A percentile compares a stretch with the other conserved stretches of the same genome.
Evolutionary conservation across 2,888 invertebrate species (phyloP).

Genomic region (Mallateleia sp.): DNA sequence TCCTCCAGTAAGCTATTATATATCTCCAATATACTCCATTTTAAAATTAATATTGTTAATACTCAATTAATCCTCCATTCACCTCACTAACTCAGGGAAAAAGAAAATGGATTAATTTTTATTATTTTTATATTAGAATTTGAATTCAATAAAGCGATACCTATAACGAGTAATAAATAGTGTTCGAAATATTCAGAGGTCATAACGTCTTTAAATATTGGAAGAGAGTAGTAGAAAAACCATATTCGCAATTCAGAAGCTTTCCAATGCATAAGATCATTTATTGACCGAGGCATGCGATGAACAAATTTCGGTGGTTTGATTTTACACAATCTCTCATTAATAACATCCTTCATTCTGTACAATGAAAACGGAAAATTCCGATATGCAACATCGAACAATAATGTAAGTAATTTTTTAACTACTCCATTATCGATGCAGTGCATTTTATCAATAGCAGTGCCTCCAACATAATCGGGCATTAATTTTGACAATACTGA

Average conservation of each 20-base stretch:
- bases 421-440: constrained; percentile 64
- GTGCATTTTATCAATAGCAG: constrained; percentile 75
- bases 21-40: too few species aligned
- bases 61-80: too few species aligned
- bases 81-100: too few species aligned
- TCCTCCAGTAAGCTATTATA: too few species aligned
- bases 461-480: constrained; percentile 70
- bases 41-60: too few species aligned
- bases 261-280: constrained; percentile 76
- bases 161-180: background rate
- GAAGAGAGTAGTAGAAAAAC: constrained; percentile 41
- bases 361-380: constrained; percentile 30
- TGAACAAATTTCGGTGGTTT: constrained; percentile 74
- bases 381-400: constrained; percentile 27
- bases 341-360: constrained; percentile 41
- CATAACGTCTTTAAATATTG: constrained; percentile 29
- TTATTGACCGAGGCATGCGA: constrained; percentile 64
- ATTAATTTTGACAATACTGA: constrained; percentile 67
- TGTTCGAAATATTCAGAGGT: constrained; percentile 27
- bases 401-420: constrained; percentile 57
- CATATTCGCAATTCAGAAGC: constrained; percentile 75
- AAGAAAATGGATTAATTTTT: too few species aligned
- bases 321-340: constrained; percentile 48
- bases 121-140: too few species aligned
- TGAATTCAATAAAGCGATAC: constrained; percentile 17